These are phyloP conservation scores for Hemibagrus wyckioides DNA, from an alignment of 2,113 vertebrate species.

Conservation along the genomic window DNA sequence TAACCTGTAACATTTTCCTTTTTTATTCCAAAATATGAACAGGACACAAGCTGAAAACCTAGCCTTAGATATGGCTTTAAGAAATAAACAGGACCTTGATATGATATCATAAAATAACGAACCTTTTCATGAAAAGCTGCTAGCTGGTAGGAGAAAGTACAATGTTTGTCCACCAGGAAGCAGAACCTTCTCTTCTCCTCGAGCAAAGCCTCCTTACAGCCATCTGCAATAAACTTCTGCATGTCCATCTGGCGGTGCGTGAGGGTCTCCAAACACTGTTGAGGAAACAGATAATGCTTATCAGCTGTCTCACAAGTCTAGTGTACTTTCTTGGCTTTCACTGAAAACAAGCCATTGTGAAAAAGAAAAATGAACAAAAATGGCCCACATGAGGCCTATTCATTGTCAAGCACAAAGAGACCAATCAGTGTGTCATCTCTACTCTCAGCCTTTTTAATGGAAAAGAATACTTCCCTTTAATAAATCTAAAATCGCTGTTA, in stretches of 20 bases:
- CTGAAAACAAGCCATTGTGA: conserved; percentile 12
- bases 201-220: conserved; percentile 89
- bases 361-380: background rate
- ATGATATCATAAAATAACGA: conserved; percentile 44
- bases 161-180: conserved; percentile 97
- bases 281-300: conserved; percentile 21
- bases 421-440: background rate
- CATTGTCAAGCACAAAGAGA: conserved; percentile 16
- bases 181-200: conserved; percentile 97
- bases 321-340: conserved; percentile 5
- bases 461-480: conserved; percentile 8
- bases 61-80: background rate
- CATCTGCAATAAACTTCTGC: conserved; percentile 91
- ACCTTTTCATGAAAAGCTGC: conserved; percentile 87
- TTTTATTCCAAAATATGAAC: background rate
- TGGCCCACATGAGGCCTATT: background rate
- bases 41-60: background rate
- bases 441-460: background rate
- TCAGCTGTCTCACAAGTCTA: background rate
- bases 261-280: conserved; percentile 87
- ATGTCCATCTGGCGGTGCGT: conserved; percentile 88
- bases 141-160: conserved; percentile 81
- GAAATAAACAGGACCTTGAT: no score
- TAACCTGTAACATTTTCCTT: background rate
- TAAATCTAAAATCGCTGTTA: background rate